Conservation (phyloP, 2,797 vertebrate genomes). For the Myotis planiceps region DNA sequence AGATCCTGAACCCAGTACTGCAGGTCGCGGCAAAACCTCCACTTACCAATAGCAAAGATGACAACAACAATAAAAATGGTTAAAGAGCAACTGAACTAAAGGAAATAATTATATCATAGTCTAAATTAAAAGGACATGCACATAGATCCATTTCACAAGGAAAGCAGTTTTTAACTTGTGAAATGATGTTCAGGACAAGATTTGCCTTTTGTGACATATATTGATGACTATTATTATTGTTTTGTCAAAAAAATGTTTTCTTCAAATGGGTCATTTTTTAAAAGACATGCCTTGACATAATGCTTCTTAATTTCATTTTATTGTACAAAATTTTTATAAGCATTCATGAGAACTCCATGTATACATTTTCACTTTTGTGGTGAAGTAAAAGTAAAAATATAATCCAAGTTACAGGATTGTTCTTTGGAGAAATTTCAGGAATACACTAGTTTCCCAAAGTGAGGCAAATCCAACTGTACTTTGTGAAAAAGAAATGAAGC, state of each 20-base stretch:
- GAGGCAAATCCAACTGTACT: not conserved
- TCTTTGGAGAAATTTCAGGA: slow-evolving; percentile 24
- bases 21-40: no score
- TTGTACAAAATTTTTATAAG: not conserved
- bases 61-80: not conserved
- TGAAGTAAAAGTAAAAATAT: slow-evolving; percentile 9
- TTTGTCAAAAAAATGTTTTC: slow-evolving; percentile 50
- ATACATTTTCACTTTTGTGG: slow-evolving; percentile 7
- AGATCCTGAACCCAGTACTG: no score
- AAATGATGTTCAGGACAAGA: slow-evolving; percentile 2
- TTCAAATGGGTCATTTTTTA: slow-evolving; percentile 11
- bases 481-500: slow-evolving; percentile 6
- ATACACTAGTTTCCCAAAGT: not conserved
- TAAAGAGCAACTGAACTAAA: slow-evolving; percentile 5
- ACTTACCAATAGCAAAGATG: not conserved
- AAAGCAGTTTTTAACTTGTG: slow-evolving; percentile 17
- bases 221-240: not conserved
- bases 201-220: slow-evolving; percentile 21
- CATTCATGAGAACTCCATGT: not conserved
- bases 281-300: not conserved
- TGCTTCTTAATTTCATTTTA: slow-evolving; percentile 47
- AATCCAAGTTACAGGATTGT: slow-evolving; percentile 40
- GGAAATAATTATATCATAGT: not conserved
- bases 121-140: slow-evolving; percentile 6
- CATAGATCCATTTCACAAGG: not conserved